Percentiles rank a stretch among this genome's conserved stretches.
Conservation (phyloP, 2,888 invertebrate genomes). For the Lydus trimaculatus region DNA sequence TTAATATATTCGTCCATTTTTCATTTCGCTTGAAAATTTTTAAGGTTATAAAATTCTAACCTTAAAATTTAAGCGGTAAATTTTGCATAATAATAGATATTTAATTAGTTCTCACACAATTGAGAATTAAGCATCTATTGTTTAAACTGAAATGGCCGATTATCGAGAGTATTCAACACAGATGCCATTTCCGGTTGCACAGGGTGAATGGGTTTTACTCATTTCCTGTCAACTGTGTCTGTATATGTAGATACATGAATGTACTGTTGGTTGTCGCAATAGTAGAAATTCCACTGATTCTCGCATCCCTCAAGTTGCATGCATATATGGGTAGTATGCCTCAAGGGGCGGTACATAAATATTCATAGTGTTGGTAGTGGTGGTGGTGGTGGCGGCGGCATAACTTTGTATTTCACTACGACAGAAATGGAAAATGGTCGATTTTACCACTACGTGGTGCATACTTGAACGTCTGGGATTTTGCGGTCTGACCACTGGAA, state of each 20-base stretch:
- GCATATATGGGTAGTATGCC: background rate
- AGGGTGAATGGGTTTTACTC: background rate
- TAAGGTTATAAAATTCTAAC: background rate
- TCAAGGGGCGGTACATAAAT: slow-evolving; percentile 1
- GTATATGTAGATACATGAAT: background rate
- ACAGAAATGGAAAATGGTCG: background rate
- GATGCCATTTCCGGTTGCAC: background rate
- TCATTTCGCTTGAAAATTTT: background rate
- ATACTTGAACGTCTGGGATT: background rate
- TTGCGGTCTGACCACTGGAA: background rate
- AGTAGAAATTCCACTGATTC: background rate
- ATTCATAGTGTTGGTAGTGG: background rate
- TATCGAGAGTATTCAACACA: background rate
- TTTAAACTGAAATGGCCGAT: background rate
- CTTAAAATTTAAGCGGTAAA: background rate
- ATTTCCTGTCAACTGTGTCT: background rate
- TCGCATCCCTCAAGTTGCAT: background rate
- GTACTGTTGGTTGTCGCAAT: background rate
- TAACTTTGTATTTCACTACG: background rate
- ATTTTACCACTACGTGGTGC: background rate
- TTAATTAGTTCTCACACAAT: slow-evolving; percentile 5
- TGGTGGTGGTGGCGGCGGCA: background rate
- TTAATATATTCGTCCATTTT: slow-evolving; percentile 1
- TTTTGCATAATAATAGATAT: background rate
- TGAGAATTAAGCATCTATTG: slow-evolving; percentile 6